Percentiles rank a stretch among this genome's conserved stretches.
These are phyloP conservation scores for Melieria picta DNA, from an alignment of 2,888 invertebrate species.

Conservation along the genomic window DNA sequence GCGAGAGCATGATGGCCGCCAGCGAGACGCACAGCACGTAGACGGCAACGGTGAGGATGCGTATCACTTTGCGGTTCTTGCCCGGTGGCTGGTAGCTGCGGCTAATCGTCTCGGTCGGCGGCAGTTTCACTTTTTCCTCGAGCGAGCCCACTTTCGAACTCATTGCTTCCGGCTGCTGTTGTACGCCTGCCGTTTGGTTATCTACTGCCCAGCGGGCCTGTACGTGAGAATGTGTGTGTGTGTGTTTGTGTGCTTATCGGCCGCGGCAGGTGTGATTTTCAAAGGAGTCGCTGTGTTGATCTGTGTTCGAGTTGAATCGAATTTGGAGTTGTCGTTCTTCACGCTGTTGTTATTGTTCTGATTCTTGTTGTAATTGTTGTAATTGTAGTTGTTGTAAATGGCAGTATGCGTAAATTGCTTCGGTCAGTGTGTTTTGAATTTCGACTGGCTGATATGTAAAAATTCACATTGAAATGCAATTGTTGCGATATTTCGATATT, in stretches of 20 bases:
- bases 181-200: conserved; percentile 24
- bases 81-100: conserved; percentile 77
- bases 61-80: conserved; percentile 80
- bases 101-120: conserved; percentile 65
- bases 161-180: conserved; percentile 47
- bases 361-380: not conserved
- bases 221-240: conserved; percentile 3
- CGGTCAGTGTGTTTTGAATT: conserved; percentile 2
- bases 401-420: conserved; percentile 21
- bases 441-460: conserved; percentile 25
- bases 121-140: conserved; percentile 66
- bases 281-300: not conserved
- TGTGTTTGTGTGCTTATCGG: conserved; percentile 1
- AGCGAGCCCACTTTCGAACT: conserved; percentile 64
- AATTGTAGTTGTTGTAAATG: conserved; percentile 20
- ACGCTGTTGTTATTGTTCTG: conserved; percentile 18
- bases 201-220: conserved; percentile 16
- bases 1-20: conserved; percentile 91
- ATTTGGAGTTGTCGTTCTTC: conserved; percentile 24
- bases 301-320: conserved; percentile 9
- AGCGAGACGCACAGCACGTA: conserved; percentile 94
- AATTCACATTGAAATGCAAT: conserved; percentile 28
- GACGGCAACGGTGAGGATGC: conserved; percentile 91
- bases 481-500: conserved; percentile 7
- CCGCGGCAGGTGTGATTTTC: no score